Base-by-base conservation (phyloP, 2,797 vertebrate species). In the Iguana delicatissima region DNA sequence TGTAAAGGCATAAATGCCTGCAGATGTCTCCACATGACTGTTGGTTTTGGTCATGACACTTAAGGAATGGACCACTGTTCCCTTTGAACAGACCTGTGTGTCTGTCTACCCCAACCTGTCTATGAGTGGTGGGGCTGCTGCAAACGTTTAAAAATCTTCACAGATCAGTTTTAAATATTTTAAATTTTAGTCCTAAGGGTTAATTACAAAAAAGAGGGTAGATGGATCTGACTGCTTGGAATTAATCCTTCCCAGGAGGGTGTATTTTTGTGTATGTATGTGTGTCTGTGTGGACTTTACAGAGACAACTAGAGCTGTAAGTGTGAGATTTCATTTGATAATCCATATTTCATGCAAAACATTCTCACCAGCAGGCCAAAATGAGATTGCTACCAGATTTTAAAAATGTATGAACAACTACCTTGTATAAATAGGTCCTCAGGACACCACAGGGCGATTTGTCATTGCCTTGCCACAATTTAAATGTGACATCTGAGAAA, bases 391-490 rank as follows among this genome's bases (percentile, higher is more conserved):
- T 83, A 87, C 73, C 89, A 87, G 72, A 79, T 87, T 87, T 91
- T 87, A 77, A 87, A 91, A 91, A 91, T 91, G 89, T 87, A 91
- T 91, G 89, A 91, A 87, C 69, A 90, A 84, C 80, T 84, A 83
- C 35, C 85, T 80, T 77, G 85, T 87, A 91, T 91, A 87, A 91
- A 87, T 77, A 83, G 72, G 57, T 87, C 89, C 73, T 73, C 9
- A 59, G 85, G 72, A 87, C 42, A 87, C 72, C 85, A 87, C 24
- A 52, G 67, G 80, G 89, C 76, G 80, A 90, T 90, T 90, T 90
- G 80, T 90, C 80, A 90, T 64, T 90, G 85, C 69, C 80, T 90
- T 82, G 69, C 85, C 79, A 90, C 79, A 83, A 83, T 90, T 90
- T 90, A 90, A 90, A 83, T 76, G 80, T 87, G 89, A 90, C 89